These are phyloP conservation scores for Paralvinella palmiformis DNA, from an alignment of 1,140 invertebrate genomes.

Conservation along the genomic window DNA sequence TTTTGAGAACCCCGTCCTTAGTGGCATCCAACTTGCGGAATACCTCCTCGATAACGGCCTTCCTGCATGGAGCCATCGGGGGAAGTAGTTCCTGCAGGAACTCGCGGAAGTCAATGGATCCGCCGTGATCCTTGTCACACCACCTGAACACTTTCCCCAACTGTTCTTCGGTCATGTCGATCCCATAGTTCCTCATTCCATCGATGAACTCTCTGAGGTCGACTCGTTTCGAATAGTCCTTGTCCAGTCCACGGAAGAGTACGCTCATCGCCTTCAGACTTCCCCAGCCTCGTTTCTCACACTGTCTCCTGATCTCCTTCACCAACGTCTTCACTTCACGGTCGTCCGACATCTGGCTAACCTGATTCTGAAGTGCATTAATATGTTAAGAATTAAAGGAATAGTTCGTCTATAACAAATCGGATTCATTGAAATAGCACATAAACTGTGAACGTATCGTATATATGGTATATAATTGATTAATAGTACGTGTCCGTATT, in stretches of 20 bases:
- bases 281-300: slow-evolving; percentile 24
- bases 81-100: slow-evolving; percentile 55
- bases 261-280: slow-evolving; percentile 33
- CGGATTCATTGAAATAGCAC: no score
- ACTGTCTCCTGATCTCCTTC: slow-evolving; percentile 24
- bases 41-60: slow-evolving; percentile 70
- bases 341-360: no score
- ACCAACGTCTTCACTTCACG: no score
- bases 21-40: slow-evolving; percentile 82
- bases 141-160: slow-evolving; percentile 29
- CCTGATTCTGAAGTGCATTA: no score
- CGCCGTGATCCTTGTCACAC: slow-evolving; percentile 32
- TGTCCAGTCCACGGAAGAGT: slow-evolving; percentile 34
- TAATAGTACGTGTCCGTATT: no score
- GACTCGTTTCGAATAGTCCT: slow-evolving; percentile 36
- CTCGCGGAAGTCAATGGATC: slow-evolving; percentile 37
- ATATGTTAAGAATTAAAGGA: no score
- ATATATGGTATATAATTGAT: no score
- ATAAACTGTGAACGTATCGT: no score
- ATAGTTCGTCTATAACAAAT: no score
- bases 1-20: slow-evolving; percentile 74
- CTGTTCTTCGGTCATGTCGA: slow-evolving; percentile 28
- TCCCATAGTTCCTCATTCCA: slow-evolving; percentile 28
- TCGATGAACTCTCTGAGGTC: slow-evolving; percentile 29
- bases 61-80: slow-evolving; percentile 68